phyloP scores from a whole-genome alignment of 2,888 invertebrate species.

The Xanthorhoe spadicearia region DNA sequence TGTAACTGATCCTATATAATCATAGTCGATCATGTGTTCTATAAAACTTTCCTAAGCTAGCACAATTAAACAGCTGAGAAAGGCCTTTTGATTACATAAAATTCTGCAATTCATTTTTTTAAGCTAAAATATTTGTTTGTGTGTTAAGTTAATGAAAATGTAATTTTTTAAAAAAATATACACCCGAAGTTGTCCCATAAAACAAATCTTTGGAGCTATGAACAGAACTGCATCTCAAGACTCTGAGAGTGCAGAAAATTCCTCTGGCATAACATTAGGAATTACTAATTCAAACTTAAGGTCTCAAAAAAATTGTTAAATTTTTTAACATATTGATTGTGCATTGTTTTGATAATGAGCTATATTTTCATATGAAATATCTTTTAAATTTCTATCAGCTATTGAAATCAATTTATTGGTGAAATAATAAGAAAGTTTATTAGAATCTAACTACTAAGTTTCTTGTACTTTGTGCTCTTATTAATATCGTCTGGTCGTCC shows the following conservation, averaged over 20 bases:
- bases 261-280: neutral
- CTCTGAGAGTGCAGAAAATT: too few relatives aligned
- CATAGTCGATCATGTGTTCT: neutral
- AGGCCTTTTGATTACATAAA: neutral
- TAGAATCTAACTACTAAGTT: constrained; percentile 22
- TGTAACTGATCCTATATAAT: neutral
- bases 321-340: neutral
- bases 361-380: neutral
- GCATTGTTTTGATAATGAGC: neutral
- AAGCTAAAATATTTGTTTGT: too few relatives aligned
- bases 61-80: neutral
- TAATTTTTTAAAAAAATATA: too few relatives aligned
- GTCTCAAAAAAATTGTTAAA: neutral
- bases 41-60: neutral
- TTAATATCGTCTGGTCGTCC: constrained; percentile 13
- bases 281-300: neutral
- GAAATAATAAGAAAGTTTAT: constrained; percentile 9
- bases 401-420: constrained; percentile 2
- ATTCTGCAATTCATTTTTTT: too few relatives aligned
- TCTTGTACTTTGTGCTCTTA: constrained; percentile 35
- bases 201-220: neutral
- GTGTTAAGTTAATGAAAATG: too few relatives aligned
- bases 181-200: too few relatives aligned
- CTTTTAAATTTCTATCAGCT: neutral
- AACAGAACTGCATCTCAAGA: too few relatives aligned